phyloP scores from a whole-genome alignment of 2,113 vertebrate genomes.

The Rhinoderma darwinii region DNA sequence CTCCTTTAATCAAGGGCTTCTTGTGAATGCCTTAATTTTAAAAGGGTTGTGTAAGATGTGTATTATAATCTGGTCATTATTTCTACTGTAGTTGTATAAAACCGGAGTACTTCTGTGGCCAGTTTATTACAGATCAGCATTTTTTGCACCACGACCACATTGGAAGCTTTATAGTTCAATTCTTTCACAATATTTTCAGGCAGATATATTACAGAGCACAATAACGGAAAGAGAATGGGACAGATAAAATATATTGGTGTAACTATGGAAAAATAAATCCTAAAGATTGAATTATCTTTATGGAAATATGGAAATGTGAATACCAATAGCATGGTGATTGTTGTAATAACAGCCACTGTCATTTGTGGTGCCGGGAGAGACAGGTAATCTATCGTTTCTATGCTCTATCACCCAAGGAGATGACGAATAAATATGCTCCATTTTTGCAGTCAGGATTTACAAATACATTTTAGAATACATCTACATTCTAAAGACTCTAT shows the following conservation, averaged over 20 bases:
- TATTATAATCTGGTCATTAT: neutral
- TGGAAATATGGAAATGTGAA: constrained; percentile 21
- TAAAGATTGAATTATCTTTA: constrained; percentile 16
- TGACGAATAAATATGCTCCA: constrained; percentile 6
- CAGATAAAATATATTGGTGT: constrained; percentile 9
- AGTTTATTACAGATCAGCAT: no score
- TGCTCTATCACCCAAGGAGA: neutral
- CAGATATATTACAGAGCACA: constrained; percentile 6
- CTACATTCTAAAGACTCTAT: neutral
- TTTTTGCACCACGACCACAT: neutral
- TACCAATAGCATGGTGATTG: constrained; percentile 23
- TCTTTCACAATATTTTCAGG: constrained; percentile 11
- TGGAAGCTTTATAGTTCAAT: neutral
- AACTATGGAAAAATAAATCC: constrained; percentile 11
- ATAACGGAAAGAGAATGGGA: constrained; percentile 4
- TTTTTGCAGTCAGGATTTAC: neutral
- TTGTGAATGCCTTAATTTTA: no score
- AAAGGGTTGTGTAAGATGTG: neutral
- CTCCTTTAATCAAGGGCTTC: no score
- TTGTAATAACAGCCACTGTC: constrained; percentile 19
- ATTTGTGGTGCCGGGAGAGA: constrained; percentile 1
- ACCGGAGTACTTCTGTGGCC: no score
- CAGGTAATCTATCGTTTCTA: constrained; percentile 10
- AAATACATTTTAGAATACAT: neutral
- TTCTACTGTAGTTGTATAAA: neutral